Conservation (phyloP, 2,888 invertebrate genomes). For the Diploptera punctata region DNA sequence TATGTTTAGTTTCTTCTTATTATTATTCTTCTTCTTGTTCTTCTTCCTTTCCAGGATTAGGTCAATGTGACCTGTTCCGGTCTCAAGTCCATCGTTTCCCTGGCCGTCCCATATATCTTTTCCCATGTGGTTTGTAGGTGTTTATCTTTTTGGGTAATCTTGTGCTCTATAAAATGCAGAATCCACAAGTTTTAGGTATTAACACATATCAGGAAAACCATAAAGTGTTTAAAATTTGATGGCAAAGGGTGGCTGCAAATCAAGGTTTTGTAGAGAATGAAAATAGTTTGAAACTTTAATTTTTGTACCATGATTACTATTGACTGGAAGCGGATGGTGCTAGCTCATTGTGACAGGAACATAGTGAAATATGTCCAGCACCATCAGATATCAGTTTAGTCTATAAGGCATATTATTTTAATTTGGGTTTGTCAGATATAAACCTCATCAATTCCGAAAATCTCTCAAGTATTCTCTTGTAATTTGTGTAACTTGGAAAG, state of each 20-base stretch:
- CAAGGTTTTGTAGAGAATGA: not conserved
- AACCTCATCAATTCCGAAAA: not conserved
- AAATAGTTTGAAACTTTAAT: not conserved
- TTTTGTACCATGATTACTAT: too few relatives aligned
- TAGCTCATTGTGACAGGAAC: not conserved
- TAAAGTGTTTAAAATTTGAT: not conserved
- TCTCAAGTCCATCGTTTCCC: too few relatives aligned
- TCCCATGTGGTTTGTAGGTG: too few relatives aligned
- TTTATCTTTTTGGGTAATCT: too few relatives aligned
- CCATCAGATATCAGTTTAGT: constrained; percentile 10
- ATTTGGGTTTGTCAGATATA: not conserved
- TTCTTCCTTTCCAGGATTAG: too few relatives aligned
- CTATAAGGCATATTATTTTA: constrained; percentile 4
- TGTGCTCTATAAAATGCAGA: not conserved
- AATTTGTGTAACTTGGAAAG: not conserved
- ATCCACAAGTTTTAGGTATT: not conserved
- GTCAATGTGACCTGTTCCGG: too few relatives aligned
- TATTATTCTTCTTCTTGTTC: too few relatives aligned
- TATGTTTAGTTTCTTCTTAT: too few relatives aligned
- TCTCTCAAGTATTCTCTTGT: not conserved
- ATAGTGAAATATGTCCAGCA: not conserved
- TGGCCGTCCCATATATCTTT: too few relatives aligned
- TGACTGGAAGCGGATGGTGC: constrained; percentile 4
- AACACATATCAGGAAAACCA: constrained; percentile 12
- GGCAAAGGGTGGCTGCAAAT: not conserved